Evolutionary conservation across 1,140 invertebrate genomes (phyloP), one percentile per base, ranked within the genome.

Genomic region (Metaphire vulgaris): DNA sequence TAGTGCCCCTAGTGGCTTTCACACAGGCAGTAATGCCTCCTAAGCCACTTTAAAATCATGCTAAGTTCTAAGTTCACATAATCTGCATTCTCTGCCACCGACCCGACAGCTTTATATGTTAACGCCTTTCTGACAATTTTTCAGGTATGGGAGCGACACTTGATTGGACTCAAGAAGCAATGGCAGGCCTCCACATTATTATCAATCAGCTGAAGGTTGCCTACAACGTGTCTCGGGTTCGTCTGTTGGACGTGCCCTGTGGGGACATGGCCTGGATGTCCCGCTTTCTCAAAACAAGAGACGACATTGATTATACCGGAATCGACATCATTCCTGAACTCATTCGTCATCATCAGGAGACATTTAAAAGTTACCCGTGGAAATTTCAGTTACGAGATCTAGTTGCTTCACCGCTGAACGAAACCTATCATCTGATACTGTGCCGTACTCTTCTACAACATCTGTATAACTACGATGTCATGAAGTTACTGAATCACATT

Each of bases 271-370:
- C 29, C 16, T 77, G 76, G 76, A 77, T 77, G 76, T 41, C 21
- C n/a, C 72, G 76, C 26, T 77, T 77, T 73, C 76, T 77, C 1
- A 29, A 69, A 31, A 75, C 72, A 26, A 28, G 76, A 41, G 69
- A 77, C 75, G 76, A 77, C 56, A 69, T 77, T 33, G 33, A 75
- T 32, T 77, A 77, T 31, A 76, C 73, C 34, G 76, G 76, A 16
- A 74, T 77, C n/a, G 76, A 77, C 73, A 70, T 77, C 65, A 73
- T 77, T 16, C 72, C 76, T 1, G 72, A 74, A 16, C 33, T 77
- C 26, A 75, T 77, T 31, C 32, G 33, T n/a, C 65, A 71, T 65
- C 76, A 77, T 33, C 64, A 69, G n/a, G 69, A 77, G 33, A 64
- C n/a, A 21, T 77, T 33, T 32, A 16, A 28, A n/a, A 14, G 67